Percentiles rank a stretch among this genome's conserved stretches.
These are phyloP conservation scores for Xerus rutilus DNA, from an alignment of 2,797 vertebrate genomes.

Conservation along the genomic window DNA sequence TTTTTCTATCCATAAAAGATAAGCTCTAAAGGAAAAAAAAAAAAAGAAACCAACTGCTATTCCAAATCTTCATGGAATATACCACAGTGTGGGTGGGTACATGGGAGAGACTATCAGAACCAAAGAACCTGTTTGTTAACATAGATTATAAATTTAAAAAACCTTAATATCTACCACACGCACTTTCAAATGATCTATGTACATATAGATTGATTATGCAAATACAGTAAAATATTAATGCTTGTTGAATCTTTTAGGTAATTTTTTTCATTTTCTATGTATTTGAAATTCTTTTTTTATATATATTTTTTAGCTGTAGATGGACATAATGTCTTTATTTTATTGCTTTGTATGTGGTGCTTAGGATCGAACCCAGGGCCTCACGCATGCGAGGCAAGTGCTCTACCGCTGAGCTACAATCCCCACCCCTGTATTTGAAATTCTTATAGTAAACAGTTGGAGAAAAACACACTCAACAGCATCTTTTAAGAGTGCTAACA, in stretches of 20 bases:
- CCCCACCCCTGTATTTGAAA: not conserved
- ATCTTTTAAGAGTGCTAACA: conserved; percentile 4
- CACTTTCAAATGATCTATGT: not conserved
- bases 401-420: too few relatives aligned
- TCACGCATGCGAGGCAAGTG: too few relatives aligned
- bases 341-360: too few relatives aligned
- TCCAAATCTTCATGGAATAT: not conserved
- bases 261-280: not conserved
- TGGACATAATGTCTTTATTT: too few relatives aligned
- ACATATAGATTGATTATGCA: not conserved
- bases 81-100: not conserved
- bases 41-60: not conserved
- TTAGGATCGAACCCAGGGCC: too few relatives aligned
- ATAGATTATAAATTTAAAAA: conserved; percentile 17
- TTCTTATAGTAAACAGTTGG: conserved; percentile 12
- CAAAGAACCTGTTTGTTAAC: not conserved
- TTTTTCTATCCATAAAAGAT: not conserved
- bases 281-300: conserved; percentile 11
- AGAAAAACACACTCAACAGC: not conserved
- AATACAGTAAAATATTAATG: conserved; percentile 17
- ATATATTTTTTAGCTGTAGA: too few relatives aligned
- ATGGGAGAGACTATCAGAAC: not conserved
- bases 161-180: not conserved
- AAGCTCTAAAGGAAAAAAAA: not conserved
- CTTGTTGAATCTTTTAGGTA: not conserved